Evolutionary conservation across 2,888 invertebrate genomes (phyloP).

Genomic region (Cephus nigrinus): DNA sequence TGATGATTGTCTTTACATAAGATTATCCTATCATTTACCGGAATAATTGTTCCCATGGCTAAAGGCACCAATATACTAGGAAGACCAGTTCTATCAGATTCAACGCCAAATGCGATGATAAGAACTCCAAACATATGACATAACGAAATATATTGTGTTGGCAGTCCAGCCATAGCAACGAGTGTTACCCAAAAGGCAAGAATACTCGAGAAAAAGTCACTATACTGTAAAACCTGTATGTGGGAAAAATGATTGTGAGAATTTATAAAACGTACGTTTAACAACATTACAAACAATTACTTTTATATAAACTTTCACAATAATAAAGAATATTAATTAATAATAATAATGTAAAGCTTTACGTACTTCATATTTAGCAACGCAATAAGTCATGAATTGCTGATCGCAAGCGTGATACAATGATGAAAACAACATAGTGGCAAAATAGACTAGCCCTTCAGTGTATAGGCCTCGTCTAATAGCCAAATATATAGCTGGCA

Average conservation of each 20-base stretch:
- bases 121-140: conserved; percentile 69
- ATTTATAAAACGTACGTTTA: neutral
- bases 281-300: neutral
- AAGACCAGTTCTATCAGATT: conserved; percentile 68
- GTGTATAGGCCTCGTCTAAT: conserved; percentile 67
- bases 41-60: conserved; percentile 56
- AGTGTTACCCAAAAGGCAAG: conserved; percentile 73
- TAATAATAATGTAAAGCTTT: conserved; percentile 10
- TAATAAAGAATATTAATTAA: neutral
- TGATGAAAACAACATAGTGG: conserved; percentile 72
- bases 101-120: conserved; percentile 69
- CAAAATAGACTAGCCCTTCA: conserved; percentile 70
- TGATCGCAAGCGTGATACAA: conserved; percentile 75
- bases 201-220: conserved; percentile 72
- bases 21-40: conserved; percentile 41
- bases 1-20: neutral
- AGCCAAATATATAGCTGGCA: conserved; percentile 70
- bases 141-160: conserved; percentile 61
- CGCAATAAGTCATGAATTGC: conserved; percentile 64
- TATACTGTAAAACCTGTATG: conserved; percentile 68
- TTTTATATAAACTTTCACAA: neutral
- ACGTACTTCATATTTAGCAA: conserved; percentile 63
- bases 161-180: conserved; percentile 68
- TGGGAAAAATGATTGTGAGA: neutral
- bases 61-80: conserved; percentile 68